Base-by-base conservation (phyloP, 2,113 vertebrate genomes). In the Reinhardtius hippoglossoides region DNA sequence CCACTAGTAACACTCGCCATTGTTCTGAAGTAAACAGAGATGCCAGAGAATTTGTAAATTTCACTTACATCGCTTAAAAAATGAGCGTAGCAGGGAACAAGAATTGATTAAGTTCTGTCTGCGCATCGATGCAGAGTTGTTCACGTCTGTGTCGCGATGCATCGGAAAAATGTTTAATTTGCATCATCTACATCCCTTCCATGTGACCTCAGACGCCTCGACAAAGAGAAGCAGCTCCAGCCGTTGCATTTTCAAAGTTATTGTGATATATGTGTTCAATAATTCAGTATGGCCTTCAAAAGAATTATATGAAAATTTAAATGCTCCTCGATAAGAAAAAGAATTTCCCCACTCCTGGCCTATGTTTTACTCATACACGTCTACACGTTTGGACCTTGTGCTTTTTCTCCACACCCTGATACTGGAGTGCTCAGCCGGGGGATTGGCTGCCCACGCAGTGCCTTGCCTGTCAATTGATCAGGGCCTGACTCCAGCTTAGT, bases 401-500 rank as follows among this genome's bases (percentile, higher is more conserved):
- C 64, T 63, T 67, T 80, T 50, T 73, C 78, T 50, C 81, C 74
- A 78, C 75, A 76, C 61, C 80, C 84, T 78, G 67, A 82, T 73
- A 48, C 46, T 20, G 26, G 65, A 67, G 67, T 46, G 4, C 58
- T 81, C 67, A 83, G 78, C 55, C 50, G n/a, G 44, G 80, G 67
- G 71, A 82, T 72, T 73, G 86, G 74, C 63, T 80, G 70, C 72
- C 87, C 55, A 66, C 78, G 46, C 70, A 24, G 64, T 54, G 80
- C 67, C 75, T 83, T 56, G 61, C 69, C 81, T 81, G 66, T 83
- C 82, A 82, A 86, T 86, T 89, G 92, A 91, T 91, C 80, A 74
- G 70, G 77, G 54, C 48, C 61, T 54, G 80, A 83, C 77, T 88
- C 64, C 48, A 69, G 83, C 86, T 84, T 89, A 78, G 69, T 74